Evolutionary conservation across 2,113 vertebrate species (phyloP), one percentile per base, ranked within the genome.

Genomic region (Poeciliopsis turrubarensis): DNA sequence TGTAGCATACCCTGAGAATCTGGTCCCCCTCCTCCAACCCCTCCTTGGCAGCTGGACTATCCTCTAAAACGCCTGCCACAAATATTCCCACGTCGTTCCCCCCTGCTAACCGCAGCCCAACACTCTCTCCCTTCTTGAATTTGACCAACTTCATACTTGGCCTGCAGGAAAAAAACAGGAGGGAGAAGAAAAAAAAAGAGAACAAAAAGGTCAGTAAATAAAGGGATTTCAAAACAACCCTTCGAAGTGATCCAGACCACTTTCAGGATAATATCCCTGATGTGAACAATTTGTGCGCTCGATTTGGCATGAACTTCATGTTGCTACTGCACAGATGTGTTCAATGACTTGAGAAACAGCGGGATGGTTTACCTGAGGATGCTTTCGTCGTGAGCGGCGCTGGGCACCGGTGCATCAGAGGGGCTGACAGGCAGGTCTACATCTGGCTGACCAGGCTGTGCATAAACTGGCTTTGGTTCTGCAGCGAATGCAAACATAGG

Each of bases 91-190:
- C 98, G 47, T 99, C 97, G 68, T 99, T 99, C 54, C 98, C 98
- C 84, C 98, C 98, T n/a, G 98, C 98, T 82, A 99, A 94, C 31
- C 98, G 95, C 83, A 99, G 93, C 32, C 98, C 98, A 73, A 99
- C 98, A 13, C 98, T 99, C 61, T 99, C 98, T 84, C 97, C 98
- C 92, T 99, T 99, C 92, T 95, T 96, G 92, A 99, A 99, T 92
- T 99, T 99, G 41, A 99, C 97, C 89, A 99, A 94, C 91, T 99
- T 99, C 97, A 99, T 99, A 92, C 97, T 99, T 41, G 98, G 98
- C 91, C 98, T 99, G 90, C 7, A 78, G 54, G 30, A n/a, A 27
- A 12, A 30, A 32, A 30, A 4, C 13, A 14, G 51, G 37, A 39
- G 41, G 37, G 83, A 6, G 73, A 34, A 64, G 17, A 8, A 13